phyloP scores from a whole-genome alignment of 2,113 vertebrate species.

The Scalopus aquaticus region DNA sequence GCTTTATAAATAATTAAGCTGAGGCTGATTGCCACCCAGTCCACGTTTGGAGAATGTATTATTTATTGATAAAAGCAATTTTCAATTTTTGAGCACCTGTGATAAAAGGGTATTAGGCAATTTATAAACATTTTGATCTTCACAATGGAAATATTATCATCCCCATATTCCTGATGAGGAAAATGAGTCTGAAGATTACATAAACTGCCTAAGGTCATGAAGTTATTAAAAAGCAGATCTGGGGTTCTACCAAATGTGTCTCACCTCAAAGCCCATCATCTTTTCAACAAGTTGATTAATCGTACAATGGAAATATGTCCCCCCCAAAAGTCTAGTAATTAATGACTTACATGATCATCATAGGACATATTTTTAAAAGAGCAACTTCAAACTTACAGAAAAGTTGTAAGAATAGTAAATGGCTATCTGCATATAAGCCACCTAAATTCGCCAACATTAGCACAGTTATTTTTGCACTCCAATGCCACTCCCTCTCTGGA shows the following conservation, averaged over 20 bases:
- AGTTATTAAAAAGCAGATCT: background rate
- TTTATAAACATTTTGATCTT: background rate
- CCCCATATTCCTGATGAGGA: background rate
- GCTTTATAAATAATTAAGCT: background rate
- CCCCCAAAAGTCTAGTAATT: background rate
- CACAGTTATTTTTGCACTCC: background rate
- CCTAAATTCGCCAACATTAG: background rate
- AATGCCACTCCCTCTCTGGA: no score
- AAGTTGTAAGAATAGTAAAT: background rate
- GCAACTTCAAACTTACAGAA: background rate
- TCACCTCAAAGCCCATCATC: background rate
- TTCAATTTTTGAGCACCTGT: background rate
- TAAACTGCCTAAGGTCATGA: background rate
- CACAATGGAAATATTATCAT: background rate
- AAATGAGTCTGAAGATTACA: background rate
- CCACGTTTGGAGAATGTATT: background rate
- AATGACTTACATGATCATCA: background rate
- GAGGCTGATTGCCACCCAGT: background rate
- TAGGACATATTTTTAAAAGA: background rate
- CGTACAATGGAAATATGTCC: background rate
- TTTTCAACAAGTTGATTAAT: background rate
- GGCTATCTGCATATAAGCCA: background rate
- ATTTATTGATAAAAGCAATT: background rate
- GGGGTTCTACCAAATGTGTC: background rate
- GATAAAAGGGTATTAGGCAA: background rate